phyloP scores from a whole-genome alignment of 2,888 invertebrate genomes.

The Amphiduros pacificus region DNA sequence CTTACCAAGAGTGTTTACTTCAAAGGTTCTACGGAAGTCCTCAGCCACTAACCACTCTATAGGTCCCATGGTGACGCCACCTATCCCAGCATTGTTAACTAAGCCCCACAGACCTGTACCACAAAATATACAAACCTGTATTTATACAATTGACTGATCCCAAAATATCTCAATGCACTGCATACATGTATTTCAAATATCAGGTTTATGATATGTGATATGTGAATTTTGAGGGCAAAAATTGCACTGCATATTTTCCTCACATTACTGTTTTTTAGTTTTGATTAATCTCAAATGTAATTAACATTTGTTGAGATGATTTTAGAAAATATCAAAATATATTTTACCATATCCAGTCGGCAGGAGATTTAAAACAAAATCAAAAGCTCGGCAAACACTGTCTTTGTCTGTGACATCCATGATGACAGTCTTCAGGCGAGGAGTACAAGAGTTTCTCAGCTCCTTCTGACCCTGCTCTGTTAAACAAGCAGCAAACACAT shows the following conservation, averaged over 20 bases:
- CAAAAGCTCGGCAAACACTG: constrained; percentile 29
- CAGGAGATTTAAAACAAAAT: constrained; percentile 26
- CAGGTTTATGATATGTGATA: too few relatives aligned
- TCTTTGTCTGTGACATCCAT: constrained; percentile 34
- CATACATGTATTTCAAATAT: too few relatives aligned
- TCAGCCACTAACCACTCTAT: constrained; percentile 51
- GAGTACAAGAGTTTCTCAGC: constrained; percentile 12
- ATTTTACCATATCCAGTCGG: constrained; percentile 36
- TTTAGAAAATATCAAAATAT: too few relatives aligned
- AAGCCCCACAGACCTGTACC: constrained; percentile 47
- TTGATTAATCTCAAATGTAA: too few relatives aligned
- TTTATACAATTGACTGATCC: too few relatives aligned
- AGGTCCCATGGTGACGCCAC: constrained; percentile 36
- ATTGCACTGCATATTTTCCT: too few relatives aligned
- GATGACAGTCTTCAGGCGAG: constrained; percentile 23
- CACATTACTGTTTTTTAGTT: too few relatives aligned
- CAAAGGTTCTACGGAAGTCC: constrained; percentile 42
- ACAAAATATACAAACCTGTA: too few relatives aligned
- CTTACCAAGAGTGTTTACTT: constrained; percentile 52
- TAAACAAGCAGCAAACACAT: constrained; percentile 26
- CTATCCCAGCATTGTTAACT: constrained; percentile 51
- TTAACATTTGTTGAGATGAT: too few relatives aligned
- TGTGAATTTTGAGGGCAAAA: too few relatives aligned
- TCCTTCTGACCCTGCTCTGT: constrained; percentile 23
- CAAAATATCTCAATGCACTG: too few relatives aligned